Conservation (phyloP, 2,113 vertebrate genomes). For the Xiphophorus couchianus region DNA sequence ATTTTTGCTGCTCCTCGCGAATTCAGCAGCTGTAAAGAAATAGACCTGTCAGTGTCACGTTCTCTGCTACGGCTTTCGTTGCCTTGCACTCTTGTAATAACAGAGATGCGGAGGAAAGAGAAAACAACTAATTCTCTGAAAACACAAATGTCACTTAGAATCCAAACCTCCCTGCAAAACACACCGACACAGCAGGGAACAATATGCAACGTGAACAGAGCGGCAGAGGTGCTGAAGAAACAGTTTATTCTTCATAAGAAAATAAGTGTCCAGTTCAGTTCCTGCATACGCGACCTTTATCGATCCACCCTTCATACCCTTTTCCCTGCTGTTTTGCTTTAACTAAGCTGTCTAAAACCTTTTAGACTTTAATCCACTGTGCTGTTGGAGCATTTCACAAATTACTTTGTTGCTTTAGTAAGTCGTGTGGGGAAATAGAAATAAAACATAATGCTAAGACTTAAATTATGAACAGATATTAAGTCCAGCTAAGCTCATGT, state of each 20-base stretch:
- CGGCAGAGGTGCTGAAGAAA: too few relatives aligned
- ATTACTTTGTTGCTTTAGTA: neutral
- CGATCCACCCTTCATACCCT: neutral
- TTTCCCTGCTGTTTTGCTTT: neutral
- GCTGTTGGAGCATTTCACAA: neutral
- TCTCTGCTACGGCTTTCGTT: slow-evolving; percentile 22
- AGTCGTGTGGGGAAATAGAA: neutral
- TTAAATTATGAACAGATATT: neutral
- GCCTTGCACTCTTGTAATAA: slow-evolving; percentile 15
- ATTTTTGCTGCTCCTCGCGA: slow-evolving; percentile 43
- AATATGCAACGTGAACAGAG: neutral
- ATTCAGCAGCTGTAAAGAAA: slow-evolving; percentile 38
- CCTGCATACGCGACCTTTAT: neutral
- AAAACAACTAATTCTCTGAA: slow-evolving; percentile 41
- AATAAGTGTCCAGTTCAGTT: neutral
- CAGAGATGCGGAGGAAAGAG: slow-evolving; percentile 20
- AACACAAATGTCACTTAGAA: slow-evolving; percentile 36
- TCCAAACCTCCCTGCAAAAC: slow-evolving; percentile 6
- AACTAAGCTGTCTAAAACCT: slow-evolving; percentile 1
- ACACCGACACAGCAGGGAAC: neutral
- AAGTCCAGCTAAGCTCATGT: neutral
- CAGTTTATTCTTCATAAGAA: neutral
- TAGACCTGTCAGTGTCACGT: slow-evolving; percentile 47
- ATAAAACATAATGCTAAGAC: neutral
- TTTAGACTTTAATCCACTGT: neutral